Evolutionary conservation across 2,888 invertebrate species (phyloP).

Genomic region (Arrhopalites spinosus): DNA sequence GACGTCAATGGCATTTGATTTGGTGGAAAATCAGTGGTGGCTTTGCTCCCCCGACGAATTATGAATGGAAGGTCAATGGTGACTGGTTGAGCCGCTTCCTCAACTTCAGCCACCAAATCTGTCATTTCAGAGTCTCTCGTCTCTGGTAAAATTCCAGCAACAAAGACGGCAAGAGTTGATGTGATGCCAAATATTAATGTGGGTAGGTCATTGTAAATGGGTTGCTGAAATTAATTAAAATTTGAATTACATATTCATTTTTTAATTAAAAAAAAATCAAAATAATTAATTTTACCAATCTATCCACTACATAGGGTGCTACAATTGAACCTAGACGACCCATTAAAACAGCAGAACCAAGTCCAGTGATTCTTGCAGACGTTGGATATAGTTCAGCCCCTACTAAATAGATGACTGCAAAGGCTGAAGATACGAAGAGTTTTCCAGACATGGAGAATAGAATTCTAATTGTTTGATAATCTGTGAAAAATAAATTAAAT

Average conservation of each 20-base stretch:
- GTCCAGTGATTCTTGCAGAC: conserved; percentile 48
- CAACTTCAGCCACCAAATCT: conserved; percentile 43
- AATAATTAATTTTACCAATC: conserved; percentile 41
- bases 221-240: conserved; percentile 37
- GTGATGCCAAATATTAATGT: conserved; percentile 50
- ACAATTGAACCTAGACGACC: conserved; percentile 51
- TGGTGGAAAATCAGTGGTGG: not conserved
- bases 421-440: conserved; percentile 48
- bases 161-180: conserved; percentile 38
- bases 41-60: conserved; percentile 23
- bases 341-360: conserved; percentile 42
- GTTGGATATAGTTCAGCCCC: conserved; percentile 54
- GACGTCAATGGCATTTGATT: too few species aligned
- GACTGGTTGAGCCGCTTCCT: conserved; percentile 10
- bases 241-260: not conserved
- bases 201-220: conserved; percentile 47
- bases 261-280: not conserved
- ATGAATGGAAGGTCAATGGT: conserved; percentile 9
- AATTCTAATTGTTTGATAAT: conserved; percentile 40
- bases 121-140: conserved; percentile 51
- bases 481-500: conserved; percentile 16
- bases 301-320: conserved; percentile 51
- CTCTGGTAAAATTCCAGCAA: conserved; percentile 50
- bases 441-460: conserved; percentile 51
- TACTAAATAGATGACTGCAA: conserved; percentile 50